phyloP scores from a whole-genome alignment of 2,797 vertebrate genomes.

The Sarcophilus harrisii region DNA sequence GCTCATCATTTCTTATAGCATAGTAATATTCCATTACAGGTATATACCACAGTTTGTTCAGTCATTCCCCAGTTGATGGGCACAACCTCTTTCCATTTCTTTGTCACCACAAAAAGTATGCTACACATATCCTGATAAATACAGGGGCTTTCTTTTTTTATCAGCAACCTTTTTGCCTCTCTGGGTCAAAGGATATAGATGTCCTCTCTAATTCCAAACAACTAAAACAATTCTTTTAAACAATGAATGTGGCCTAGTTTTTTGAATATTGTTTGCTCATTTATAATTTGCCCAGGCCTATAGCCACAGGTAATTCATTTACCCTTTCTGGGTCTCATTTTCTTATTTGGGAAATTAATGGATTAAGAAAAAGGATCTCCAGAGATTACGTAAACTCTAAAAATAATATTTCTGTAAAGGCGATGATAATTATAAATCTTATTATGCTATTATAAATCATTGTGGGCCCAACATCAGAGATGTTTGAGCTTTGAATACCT shows the following conservation, averaged over 20 bases:
- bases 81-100: not conserved
- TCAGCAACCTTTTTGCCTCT: not conserved
- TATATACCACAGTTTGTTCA: not conserved
- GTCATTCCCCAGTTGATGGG: not conserved
- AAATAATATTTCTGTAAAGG: not conserved
- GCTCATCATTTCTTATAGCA: not conserved
- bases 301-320: not conserved
- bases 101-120: not conserved
- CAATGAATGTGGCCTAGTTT: not conserved
- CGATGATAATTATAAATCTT: not conserved
- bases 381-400: not conserved
- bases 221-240: not conserved
- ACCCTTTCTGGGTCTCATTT: not conserved
- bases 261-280: not conserved
- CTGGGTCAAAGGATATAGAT: not conserved
- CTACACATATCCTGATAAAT: not conserved
- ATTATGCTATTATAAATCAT: not conserved
- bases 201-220: not conserved
- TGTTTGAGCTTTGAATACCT: not conserved
- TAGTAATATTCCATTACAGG: not conserved
- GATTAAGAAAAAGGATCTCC: not conserved
- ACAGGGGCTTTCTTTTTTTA: not conserved
- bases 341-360: not conserved
- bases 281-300: not conserved
- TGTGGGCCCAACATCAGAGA: not conserved